Percentiles rank a stretch among this genome's conserved stretches.
Conservation (phyloP, 2,888 invertebrate species). For the Agrotis clavis region DNA sequence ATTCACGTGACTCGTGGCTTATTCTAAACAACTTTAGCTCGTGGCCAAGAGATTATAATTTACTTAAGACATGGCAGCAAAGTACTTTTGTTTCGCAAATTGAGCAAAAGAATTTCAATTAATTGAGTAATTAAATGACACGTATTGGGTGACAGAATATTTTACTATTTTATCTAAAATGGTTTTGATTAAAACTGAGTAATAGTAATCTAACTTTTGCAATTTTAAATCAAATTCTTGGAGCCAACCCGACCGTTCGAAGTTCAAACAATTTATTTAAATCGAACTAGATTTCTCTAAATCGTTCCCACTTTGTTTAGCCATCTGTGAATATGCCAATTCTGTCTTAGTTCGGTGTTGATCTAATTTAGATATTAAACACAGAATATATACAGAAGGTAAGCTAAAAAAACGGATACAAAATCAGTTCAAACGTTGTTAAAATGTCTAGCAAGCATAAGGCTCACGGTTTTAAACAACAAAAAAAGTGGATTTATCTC, state of each 20-base stretch:
- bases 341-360: slow-evolving; percentile 32
- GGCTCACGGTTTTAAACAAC: no score
- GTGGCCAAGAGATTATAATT: no score
- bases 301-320: slow-evolving; percentile 40
- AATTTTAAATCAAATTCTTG: slow-evolving; percentile 31
- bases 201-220: slow-evolving; percentile 13
- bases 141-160: neutral
- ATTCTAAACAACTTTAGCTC: no score
- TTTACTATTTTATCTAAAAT: neutral
- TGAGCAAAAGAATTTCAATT: neutral
- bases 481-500: no score
- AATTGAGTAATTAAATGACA: neutral
- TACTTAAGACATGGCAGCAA: no score
- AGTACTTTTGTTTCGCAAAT: no score
- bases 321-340: slow-evolving; percentile 44
- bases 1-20: no score
- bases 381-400: neutral
- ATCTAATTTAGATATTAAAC: slow-evolving; percentile 23
- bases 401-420: neutral
- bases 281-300: slow-evolving; percentile 46
- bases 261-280: slow-evolving; percentile 48
- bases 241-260: slow-evolving; percentile 9
- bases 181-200: neutral
- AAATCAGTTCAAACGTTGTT: no score
- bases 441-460: no score